A percentile compares a stretch with the other conserved stretches of the same genome.
Evolutionary conservation across 2,888 invertebrate species (phyloP).

Genomic region (Abscondita cerata): DNA sequence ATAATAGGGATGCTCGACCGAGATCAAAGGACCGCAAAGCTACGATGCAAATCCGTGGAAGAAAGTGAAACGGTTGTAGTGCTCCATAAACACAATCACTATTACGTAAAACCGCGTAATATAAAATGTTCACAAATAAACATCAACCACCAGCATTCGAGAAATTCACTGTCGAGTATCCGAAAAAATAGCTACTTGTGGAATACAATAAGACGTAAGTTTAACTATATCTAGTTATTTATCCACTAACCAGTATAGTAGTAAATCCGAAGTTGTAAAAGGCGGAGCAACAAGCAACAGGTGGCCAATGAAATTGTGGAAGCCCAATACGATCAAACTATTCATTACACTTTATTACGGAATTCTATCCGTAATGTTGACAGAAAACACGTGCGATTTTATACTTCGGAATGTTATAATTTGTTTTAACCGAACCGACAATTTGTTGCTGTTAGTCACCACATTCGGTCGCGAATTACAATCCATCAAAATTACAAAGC

Average conservation of each 20-base stretch:
- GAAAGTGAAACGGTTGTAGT: constrained; percentile 20
- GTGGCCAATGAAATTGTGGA: constrained; percentile 52
- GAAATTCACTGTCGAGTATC: constrained; percentile 38
- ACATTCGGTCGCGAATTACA: constrained; percentile 16
- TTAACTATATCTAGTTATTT: constrained; percentile 32
- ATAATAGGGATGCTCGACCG: constrained; percentile 54
- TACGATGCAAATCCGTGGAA: constrained; percentile 21
- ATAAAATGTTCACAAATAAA: constrained; percentile 5
- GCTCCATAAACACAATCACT: constrained; percentile 16
- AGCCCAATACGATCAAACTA: constrained; percentile 39
- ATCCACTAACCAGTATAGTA: constrained; percentile 16
- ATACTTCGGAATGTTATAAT: constrained; percentile 10
- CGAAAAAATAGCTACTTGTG: constrained; percentile 47
- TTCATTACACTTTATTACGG: constrained; percentile 33
- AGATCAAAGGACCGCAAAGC: constrained; percentile 55
- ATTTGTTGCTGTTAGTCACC: constrained; percentile 23
- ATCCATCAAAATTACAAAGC: constrained; percentile 24
- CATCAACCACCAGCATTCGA: constrained; percentile 26
- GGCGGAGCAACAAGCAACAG: constrained; percentile 55
- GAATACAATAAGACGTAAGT: constrained; percentile 53
- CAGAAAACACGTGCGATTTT: constrained; percentile 25
- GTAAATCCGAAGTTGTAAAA: constrained; percentile 43
- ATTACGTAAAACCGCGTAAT: constrained; percentile 13
- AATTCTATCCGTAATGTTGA: constrained; percentile 26
- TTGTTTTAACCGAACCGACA: constrained; percentile 12